Conservation (phyloP, 53 echinoderm and acorn worm genomes). For the Paelopatides confundens region DNA sequence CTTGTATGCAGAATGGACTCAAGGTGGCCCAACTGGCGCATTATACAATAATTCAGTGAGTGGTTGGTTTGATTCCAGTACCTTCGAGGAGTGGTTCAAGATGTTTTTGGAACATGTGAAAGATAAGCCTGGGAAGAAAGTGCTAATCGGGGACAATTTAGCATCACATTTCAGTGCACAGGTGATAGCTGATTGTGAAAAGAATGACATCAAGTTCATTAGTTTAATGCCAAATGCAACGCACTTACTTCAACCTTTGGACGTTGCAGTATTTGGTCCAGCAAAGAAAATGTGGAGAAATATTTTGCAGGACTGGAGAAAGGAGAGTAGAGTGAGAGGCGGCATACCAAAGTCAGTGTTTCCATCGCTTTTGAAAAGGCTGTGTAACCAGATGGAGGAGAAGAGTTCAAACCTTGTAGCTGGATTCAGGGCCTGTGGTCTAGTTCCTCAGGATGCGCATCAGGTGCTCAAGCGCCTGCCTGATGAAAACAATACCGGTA, state of each 20-base stretch:
- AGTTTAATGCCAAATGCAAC: background rate
- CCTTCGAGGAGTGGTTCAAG: too few species aligned
- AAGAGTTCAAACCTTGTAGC: background rate
- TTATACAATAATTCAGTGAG: too few species aligned
- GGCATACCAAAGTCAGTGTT: background rate
- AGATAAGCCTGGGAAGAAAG: too few species aligned
- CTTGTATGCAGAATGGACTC: too few species aligned
- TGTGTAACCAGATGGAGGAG: background rate
- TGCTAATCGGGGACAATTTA: too few species aligned
- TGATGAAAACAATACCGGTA: too few species aligned
- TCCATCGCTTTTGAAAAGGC: background rate
- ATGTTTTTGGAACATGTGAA: too few species aligned
- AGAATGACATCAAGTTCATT: background rate
- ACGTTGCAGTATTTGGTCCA: background rate
- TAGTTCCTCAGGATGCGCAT: background rate
- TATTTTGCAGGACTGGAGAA: background rate
- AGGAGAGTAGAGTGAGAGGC: background rate
- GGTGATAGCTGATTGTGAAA: background rate
- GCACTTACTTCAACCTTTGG: background rate
- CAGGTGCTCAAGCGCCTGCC: too few species aligned
- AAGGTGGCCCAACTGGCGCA: too few species aligned
- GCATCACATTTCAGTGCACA: background rate
- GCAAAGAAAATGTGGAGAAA: background rate
- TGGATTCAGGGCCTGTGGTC: background rate
- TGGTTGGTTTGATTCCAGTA: too few species aligned